Conservation (phyloP, 2,888 invertebrate species). For the Ornithoptera priamus region DNA sequence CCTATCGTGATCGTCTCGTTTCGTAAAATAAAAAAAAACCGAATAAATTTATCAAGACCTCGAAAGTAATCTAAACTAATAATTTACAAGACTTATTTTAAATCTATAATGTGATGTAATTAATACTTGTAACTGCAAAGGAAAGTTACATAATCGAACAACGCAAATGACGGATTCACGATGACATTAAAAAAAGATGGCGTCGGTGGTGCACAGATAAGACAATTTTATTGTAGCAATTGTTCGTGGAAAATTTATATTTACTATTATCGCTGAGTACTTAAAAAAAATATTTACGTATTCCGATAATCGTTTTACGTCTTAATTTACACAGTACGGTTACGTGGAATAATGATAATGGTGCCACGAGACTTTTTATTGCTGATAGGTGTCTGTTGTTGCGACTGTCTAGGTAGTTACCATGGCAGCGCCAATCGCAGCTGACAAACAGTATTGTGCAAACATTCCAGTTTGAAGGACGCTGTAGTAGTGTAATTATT, state of each 20-base stretch:
- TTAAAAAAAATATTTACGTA: conserved; percentile 14
- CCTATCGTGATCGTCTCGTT: too few species aligned
- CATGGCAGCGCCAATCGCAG: too few species aligned
- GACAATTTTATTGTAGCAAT: background rate
- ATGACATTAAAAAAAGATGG: conserved; percentile 11
- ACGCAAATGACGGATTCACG: background rate
- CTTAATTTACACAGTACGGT: conserved; percentile 10
- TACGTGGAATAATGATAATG: conserved; percentile 17
- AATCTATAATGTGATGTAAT: background rate
- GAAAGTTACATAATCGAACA: background rate
- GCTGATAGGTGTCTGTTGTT: too few species aligned
- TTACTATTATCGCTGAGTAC: conserved; percentile 1
- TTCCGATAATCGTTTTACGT: conserved; percentile 3
- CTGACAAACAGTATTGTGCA: too few species aligned
- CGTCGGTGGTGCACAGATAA: background rate
- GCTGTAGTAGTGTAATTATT: too few species aligned
- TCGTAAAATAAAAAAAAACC: too few species aligned
- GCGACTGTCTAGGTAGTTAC: too few species aligned
- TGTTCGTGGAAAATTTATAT: conserved; percentile 12
- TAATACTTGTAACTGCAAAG: background rate
- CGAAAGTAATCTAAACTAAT: background rate
- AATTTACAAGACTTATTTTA: background rate
- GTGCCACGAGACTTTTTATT: background rate
- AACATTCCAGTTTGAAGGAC: too few species aligned
- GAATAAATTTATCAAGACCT: background rate